Evolutionary conservation across 64 coral and sea anemone genomes (phyloP), one percentile per base, ranked within the genome.

Genomic region (Acropora tenuis): DNA sequence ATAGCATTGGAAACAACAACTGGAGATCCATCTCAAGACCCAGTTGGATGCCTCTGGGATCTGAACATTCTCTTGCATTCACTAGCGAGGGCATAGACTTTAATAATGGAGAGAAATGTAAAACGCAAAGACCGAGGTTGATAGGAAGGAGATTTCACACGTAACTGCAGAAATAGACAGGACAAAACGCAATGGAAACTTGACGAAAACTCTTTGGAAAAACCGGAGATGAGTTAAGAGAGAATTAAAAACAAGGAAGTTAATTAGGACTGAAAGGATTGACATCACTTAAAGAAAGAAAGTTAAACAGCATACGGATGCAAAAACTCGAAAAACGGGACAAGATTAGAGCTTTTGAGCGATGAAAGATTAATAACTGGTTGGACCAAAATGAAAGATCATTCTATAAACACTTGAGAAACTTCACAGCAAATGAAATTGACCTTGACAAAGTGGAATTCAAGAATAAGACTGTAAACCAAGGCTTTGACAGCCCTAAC

Each of bases 321-420:
- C 77, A 79, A 49, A 79, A 79, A 79, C 16, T 47, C 43, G 16
- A 79, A 46, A 46, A 79, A 48, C 45, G 49, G 18, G 19, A 79
- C 43, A 79, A 79, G 43, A 79, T 47, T 15, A 79, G 43, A 79
- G 43, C 77, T 79, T 79, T 79, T 48, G 77, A 79, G 77, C 77
- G 77, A 79, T 48, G 77, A 79, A 79, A 46, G 77, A 79, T 79
- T 47, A 79, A 79, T 45, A 79, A 47, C 77, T 79, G 44, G 77
- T 48, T 79, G 10, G 77, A 46, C 77, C 77, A 79, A 79, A 79
- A 79, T 79, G 40, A 46, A 46, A 79, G 77, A 79, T 79, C 77
- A 79, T 79, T 79, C 77, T 79, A 79, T 45, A 79, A 79, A 79
- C 77, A 79, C 77, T 79, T 79, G 77, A 79, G 77, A 79, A 79